Evolutionary conservation across 2,113 vertebrate species (phyloP).

Genomic region (Lethenteron camtschaticum): DNA sequence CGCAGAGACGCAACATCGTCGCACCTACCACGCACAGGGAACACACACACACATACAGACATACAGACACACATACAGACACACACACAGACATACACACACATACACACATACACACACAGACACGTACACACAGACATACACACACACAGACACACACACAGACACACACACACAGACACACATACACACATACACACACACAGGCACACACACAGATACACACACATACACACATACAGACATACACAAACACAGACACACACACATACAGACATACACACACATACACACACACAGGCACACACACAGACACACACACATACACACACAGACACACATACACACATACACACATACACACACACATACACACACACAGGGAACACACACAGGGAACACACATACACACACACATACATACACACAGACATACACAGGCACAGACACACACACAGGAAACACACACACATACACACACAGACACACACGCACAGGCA

Average conservation of each 20-base stretch:
- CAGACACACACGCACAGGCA: too few species aligned
- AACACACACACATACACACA: background rate
- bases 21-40: background rate
- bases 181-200: background rate
- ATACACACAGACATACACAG: background rate
- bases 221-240: background rate
- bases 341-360: background rate
- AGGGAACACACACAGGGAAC: too few species aligned
- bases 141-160: background rate
- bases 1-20: background rate
- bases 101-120: background rate
- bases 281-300: background rate
- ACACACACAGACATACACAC: background rate
- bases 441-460: background rate
- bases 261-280: background rate
- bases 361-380: background rate
- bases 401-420: background rate
- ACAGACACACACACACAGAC: background rate
- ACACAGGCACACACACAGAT: background rate
- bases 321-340: background rate
- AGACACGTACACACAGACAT: background rate
- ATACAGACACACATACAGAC: background rate
- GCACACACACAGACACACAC: conserved; percentile 1
- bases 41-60: background rate
- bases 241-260: background rate